Evolutionary conservation across 2,888 invertebrate genomes (phyloP).

Genomic region (Prosapia bicincta): DNA sequence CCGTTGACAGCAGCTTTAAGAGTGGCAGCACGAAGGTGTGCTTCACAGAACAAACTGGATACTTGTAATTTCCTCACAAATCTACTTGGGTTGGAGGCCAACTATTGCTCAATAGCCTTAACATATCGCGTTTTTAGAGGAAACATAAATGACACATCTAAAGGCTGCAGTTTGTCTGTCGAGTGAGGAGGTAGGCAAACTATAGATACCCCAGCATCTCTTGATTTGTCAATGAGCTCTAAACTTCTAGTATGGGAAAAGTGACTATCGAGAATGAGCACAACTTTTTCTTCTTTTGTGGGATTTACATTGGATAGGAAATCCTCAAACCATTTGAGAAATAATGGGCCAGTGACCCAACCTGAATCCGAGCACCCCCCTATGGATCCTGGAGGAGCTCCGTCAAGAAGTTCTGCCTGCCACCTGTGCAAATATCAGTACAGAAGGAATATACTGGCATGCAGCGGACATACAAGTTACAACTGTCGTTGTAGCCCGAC

Average conservation of each 20-base stretch:
- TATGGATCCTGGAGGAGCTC: constrained; percentile 40
- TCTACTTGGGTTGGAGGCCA: too few relatives aligned
- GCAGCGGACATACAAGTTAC: constrained; percentile 41
- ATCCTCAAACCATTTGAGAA: constrained; percentile 42
- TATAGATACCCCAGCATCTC: constrained; percentile 14
- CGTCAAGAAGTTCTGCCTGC: constrained; percentile 40
- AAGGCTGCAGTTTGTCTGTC: constrained; percentile 14
- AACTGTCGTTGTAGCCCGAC: constrained; percentile 41
- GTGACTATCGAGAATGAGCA: constrained; percentile 32
- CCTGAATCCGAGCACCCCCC: constrained; percentile 39
- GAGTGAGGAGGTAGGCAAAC: constrained; percentile 16
- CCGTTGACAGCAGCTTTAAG: background rate
- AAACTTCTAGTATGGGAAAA: constrained; percentile 25
- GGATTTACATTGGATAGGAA: constrained; percentile 37
- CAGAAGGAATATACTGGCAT: constrained; percentile 42
- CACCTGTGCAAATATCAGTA: constrained; percentile 42
- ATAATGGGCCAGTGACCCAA: constrained; percentile 43
- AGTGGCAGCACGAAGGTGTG: background rate
- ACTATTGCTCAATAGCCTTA: too few relatives aligned
- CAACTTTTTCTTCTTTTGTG: constrained; percentile 34
- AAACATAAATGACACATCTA: constrained; percentile 13
- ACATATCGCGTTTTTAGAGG: constrained; percentile 23
- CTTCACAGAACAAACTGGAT: background rate
- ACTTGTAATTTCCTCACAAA: background rate
- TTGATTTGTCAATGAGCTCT: background rate